Evolutionary conservation across 2,113 vertebrate genomes (phyloP), one percentile per base, ranked within the genome.

Genomic region (Hydrochoerus hydrochaeris): DNA sequence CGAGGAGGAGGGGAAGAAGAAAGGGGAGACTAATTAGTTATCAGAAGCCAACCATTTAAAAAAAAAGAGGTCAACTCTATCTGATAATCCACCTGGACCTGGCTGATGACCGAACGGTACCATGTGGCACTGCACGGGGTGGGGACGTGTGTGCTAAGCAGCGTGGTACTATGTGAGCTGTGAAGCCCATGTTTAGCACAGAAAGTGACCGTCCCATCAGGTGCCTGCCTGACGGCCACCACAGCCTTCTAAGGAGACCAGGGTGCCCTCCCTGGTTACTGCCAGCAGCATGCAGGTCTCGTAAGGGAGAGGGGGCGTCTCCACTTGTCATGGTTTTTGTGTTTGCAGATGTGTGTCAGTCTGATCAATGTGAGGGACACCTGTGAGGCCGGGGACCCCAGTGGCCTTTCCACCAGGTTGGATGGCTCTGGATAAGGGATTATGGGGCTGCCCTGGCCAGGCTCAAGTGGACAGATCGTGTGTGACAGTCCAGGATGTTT

Each of bases 41-140:
- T 17, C 81, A 69, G 65, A 19, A 30, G 65, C 16, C 32, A 67
- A 67, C 10, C 30, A 35, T 16, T 32, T 12, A 52, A 14, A 32
- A 32, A 24, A 57, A 80, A 54, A 57, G 54, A 83, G 57, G 38
- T 24, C 13, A 82, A 6, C 52, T n/a, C 9, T 54, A 17, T 32
- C 1, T 41, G 54, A 83, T 14, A 24, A 17, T 60, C 54, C n/a
- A 28, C n/a, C 24, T 54, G 1, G 10, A 16, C 54, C 16, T 28
- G 24, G 57, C 14, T 8, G n/a, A 17, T 60, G 57, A 28, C 57
- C 7, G 22, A 17, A 0, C 14, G 6, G n/a, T 7, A 35, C 12
- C 6, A 0, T 38, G 80, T 41, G 26, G 17, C 52, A 2, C 20
- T 14, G 52, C n/a, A 2, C 11, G 24, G n/a, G 14, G 1, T 17